Evolutionary conservation across 37 sponge, comb jelly and placozoan species (phyloP).

Genomic region (Trichoplax adhaerens): DNA sequence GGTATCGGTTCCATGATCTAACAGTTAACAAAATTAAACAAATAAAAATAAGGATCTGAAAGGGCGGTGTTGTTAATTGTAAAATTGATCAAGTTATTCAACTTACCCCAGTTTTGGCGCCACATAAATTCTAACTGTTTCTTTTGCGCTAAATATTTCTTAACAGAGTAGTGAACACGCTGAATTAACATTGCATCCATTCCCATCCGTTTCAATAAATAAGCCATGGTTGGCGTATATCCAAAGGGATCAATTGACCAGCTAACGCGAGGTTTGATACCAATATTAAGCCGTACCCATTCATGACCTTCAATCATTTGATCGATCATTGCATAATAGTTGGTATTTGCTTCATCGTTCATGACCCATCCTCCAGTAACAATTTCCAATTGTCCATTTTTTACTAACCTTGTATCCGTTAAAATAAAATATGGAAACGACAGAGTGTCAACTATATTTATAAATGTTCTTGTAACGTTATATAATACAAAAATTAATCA

Average conservation of each 20-base stretch:
- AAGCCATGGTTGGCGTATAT: constrained; percentile 81
- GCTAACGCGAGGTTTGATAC: constrained; percentile 40
- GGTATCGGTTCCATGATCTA: constrained; percentile 29
- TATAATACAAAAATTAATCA: too few relatives aligned
- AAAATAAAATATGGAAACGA: background rate
- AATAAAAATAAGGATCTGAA: background rate
- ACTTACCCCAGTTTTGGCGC: constrained; percentile 74
- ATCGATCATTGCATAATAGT: constrained; percentile 89
- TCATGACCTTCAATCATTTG: constrained; percentile 82
- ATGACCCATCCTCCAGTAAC: constrained; percentile 97
- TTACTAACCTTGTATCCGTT: constrained; percentile 24
- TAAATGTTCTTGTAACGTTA: background rate
- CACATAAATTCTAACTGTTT: constrained; percentile 75
- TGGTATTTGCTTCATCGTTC: constrained; percentile 97
- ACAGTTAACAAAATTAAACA: constrained; percentile 3
- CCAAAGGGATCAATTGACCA: constrained; percentile 98
- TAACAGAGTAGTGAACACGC: constrained; percentile 73
- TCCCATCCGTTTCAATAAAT: constrained; percentile 43
- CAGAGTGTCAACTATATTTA: background rate
- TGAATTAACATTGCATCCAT: constrained; percentile 71
- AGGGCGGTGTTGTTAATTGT: background rate
- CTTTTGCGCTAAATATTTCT: constrained; percentile 54
- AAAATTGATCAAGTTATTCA: too few relatives aligned
- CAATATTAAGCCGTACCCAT: constrained; percentile 28
- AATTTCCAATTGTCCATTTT: constrained; percentile 75